phyloP scores from a whole-genome alignment of 2,797 vertebrate genomes.

The Sylvia borin region DNA sequence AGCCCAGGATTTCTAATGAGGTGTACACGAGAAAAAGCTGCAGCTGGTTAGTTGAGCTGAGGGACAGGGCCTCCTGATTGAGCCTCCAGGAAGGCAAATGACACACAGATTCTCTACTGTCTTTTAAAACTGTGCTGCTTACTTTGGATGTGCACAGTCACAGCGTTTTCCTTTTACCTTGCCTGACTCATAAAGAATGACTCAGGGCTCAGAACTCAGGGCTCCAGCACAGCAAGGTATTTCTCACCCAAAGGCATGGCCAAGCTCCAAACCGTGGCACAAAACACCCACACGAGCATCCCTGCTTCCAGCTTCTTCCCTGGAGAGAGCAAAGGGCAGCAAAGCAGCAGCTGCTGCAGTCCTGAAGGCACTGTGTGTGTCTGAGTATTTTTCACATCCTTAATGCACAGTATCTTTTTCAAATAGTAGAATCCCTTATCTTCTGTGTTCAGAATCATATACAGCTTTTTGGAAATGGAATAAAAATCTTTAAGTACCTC shows the following conservation, averaged over 20 bases:
- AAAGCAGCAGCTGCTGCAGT: background rate
- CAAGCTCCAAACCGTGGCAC: background rate
- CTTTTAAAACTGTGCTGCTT: background rate
- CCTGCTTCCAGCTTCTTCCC: background rate
- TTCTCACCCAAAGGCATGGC: background rate
- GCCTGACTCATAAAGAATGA: background rate
- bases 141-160: background rate
- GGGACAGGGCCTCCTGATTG: background rate
- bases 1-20: background rate
- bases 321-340: background rate
- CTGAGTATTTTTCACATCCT: background rate
- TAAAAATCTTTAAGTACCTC: background rate
- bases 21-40: background rate
- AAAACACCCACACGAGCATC: background rate
- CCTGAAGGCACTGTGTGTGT: background rate
- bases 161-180: background rate
- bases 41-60: accelerated
- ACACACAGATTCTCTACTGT: background rate
- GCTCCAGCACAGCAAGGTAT: background rate
- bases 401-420: background rate
- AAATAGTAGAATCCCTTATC: background rate
- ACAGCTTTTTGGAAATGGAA: background rate
- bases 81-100: background rate
- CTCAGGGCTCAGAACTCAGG: background rate
- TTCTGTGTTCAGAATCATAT: background rate